Evolutionary conservation across 2,113 vertebrate species (phyloP).

Genomic region (Ochotona princeps): DNA sequence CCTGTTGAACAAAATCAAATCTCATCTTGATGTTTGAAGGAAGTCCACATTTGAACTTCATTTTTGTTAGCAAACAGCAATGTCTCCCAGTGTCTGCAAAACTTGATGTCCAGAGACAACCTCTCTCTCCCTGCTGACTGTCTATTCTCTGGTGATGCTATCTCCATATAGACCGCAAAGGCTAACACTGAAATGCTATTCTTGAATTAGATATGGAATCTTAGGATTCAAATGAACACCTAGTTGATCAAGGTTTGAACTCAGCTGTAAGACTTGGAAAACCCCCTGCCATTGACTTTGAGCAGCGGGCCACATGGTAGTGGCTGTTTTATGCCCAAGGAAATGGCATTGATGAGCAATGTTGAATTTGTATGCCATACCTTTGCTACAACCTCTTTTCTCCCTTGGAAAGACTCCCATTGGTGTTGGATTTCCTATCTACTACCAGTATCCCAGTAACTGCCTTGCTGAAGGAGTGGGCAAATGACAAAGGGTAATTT

Average conservation of each 20-base stretch:
- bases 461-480: not conserved
- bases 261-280: slow-evolving; percentile 24
- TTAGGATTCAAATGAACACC: not conserved
- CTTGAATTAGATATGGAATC: not conserved
- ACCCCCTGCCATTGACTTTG: not conserved
- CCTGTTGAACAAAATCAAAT: slow-evolving; percentile 33
- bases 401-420: slow-evolving; percentile 22
- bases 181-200: not conserved
- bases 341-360: slow-evolving; percentile 29
- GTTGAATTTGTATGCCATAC: not conserved
- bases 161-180: slow-evolving; percentile 35
- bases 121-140: not conserved
- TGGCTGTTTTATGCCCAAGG: not conserved
- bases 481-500: not conserved
- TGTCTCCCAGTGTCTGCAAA: not conserved
- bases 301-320: not conserved
- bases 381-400: slow-evolving; percentile 25
- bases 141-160: not conserved
- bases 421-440: slow-evolving; percentile 36
- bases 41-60: slow-evolving; percentile 4
- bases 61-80: not conserved
- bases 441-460: not conserved
- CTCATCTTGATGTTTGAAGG: slow-evolving; percentile 30
- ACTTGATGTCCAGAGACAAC: not conserved
- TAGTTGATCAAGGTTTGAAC: not conserved